phyloP scores from a whole-genome alignment of 2,113 vertebrate genomes.

The Anoura caudifer region DNA sequence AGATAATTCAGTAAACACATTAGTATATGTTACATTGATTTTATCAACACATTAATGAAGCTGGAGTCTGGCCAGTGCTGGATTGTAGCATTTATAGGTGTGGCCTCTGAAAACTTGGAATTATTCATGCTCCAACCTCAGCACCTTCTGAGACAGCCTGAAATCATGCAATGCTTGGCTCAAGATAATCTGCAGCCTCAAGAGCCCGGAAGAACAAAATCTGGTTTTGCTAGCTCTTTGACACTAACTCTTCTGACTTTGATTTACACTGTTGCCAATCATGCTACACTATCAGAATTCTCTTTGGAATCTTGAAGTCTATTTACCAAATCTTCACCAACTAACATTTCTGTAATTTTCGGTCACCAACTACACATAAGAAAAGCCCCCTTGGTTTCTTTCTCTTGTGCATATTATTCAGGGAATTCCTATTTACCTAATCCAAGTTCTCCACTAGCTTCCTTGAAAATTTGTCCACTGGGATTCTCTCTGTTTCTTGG shows the following conservation, averaged over 20 bases:
- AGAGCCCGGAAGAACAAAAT: neutral
- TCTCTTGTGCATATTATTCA: neutral
- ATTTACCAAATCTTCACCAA: neutral
- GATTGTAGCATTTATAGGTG: neutral
- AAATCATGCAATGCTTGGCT: neutral
- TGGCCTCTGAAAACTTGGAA: fast-evolving
- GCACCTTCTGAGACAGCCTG: neutral
- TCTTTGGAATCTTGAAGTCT: neutral
- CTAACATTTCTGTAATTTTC: neutral
- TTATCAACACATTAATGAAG: neutral
- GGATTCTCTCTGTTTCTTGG: neutral
- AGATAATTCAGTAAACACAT: neutral
- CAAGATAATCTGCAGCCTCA: neutral
- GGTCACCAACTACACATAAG: neutral
- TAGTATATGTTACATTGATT: neutral
- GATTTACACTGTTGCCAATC: neutral
- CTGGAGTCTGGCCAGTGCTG: neutral
- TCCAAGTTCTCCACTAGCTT: neutral
- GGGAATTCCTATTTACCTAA: neutral
- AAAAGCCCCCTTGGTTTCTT: neutral
- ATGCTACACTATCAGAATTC: neutral
- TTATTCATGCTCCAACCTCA: neutral
- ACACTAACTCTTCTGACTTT: neutral
- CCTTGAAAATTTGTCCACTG: neutral
- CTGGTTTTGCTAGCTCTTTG: neutral